These are phyloP conservation scores for Oscheius onirici DNA, from an alignment of 2,888 invertebrate species.

Conservation along the genomic window DNA sequence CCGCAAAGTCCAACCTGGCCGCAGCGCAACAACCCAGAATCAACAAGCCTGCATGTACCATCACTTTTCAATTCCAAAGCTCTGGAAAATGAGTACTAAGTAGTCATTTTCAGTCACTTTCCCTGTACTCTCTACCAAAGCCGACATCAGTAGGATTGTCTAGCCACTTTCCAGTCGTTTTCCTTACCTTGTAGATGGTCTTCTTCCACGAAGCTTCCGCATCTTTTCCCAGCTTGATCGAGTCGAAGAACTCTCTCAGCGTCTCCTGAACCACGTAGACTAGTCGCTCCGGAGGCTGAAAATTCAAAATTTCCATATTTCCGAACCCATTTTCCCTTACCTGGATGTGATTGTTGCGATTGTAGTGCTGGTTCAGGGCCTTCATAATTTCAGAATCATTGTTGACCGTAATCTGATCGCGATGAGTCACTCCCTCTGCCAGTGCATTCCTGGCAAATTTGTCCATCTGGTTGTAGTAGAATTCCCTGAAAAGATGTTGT, in stretches of 20 bases:
- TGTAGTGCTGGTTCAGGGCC: conserved; percentile 97
- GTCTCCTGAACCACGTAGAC: conserved; percentile 96
- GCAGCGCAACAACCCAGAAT: no score
- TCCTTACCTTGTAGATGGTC: conserved; percentile 88
- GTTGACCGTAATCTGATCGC: conserved; percentile 85
- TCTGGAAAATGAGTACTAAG: no score
- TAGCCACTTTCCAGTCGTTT: neutral
- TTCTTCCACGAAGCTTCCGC: conserved; percentile 99
- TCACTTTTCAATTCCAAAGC: no score
- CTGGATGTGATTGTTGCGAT: conserved; percentile 95
- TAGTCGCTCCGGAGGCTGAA: conserved; percentile 95
- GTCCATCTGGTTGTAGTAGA: conserved; percentile 99
- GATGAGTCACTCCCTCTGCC: conserved; percentile 91
- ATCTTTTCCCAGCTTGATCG: conserved; percentile 95
- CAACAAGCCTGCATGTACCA: no score
- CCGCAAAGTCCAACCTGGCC: no score
- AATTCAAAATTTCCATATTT: conserved; percentile 24
- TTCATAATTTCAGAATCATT: conserved; percentile 96
- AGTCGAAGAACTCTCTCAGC: conserved; percentile 96
- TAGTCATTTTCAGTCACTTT: no score
- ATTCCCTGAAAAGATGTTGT: conserved; percentile 94
- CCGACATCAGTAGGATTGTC: neutral
- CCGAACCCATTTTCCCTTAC: conserved; percentile 75
- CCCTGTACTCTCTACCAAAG: no score
- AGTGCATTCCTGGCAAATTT: conserved; percentile 98